These are phyloP conservation scores for Pherbina coryleti DNA, from an alignment of 2,888 invertebrate genomes.

Conservation along the genomic window DNA sequence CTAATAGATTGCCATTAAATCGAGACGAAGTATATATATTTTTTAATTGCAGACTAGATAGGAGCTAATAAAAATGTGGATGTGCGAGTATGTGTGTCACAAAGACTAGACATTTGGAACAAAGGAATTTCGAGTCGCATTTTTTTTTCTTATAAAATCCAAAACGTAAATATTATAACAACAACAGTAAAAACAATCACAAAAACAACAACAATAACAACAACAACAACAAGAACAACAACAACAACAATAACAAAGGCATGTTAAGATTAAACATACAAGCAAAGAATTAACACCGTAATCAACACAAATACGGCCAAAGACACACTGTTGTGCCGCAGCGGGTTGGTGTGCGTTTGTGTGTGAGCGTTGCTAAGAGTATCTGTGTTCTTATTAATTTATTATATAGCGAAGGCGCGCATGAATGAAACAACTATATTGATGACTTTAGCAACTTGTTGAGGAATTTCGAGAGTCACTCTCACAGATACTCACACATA, in stretches of 20 bases:
- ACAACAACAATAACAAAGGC: background rate
- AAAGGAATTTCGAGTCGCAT: slow-evolving; percentile 27
- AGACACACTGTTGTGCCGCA: slow-evolving; percentile 47
- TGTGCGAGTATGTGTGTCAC: slow-evolving; percentile 44
- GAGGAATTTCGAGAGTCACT: slow-evolving; percentile 35
- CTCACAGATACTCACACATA: slow-evolving; percentile 17
- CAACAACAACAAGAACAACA: background rate
- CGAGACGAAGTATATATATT: background rate
- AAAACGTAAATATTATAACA: slow-evolving; percentile 25
- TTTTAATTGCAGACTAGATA: background rate
- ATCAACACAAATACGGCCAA: slow-evolving; percentile 16
- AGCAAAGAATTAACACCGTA: background rate
- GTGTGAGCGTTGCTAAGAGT: slow-evolving; percentile 29
- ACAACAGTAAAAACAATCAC: background rate
- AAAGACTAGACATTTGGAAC: slow-evolving; percentile 39
- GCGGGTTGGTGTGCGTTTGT: slow-evolving; percentile 14
- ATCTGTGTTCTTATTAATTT: background rate
- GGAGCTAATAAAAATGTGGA: background rate
- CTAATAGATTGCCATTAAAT: background rate
- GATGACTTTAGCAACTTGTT: slow-evolving; percentile 43
- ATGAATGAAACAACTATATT: slow-evolving; percentile 40
- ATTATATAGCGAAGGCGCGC: slow-evolving; percentile 34
- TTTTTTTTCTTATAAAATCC: slow-evolving; percentile 18
- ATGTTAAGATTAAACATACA: slow-evolving; percentile 10
- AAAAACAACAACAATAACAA: background rate